phyloP scores from a whole-genome alignment of 1,140 invertebrate genomes.

The Macrocentrus cingulum region DNA sequence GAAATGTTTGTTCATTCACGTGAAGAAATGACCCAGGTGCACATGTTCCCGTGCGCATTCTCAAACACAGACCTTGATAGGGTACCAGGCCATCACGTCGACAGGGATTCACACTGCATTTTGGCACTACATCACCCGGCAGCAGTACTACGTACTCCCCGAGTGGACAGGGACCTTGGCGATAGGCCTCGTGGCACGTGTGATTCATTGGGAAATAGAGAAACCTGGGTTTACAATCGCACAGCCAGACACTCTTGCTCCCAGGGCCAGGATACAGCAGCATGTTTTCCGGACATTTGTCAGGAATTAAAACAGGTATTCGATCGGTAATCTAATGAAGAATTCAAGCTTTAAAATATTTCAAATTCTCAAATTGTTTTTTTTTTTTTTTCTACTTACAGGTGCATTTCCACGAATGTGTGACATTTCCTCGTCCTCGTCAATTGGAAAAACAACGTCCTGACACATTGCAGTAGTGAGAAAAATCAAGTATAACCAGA shows the following conservation, averaged over 20 bases:
- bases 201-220: conserved; percentile 65
- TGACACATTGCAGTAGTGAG: conserved; percentile 25
- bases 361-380: neutral
- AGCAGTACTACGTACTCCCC: conserved; percentile 62
- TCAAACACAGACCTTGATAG: conserved; percentile 61
- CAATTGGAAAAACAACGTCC: conserved; percentile 38
- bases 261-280: conserved; percentile 64
- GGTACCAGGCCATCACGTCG: conserved; percentile 52
- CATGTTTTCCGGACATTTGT: conserved; percentile 64
- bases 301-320: conserved; percentile 60
- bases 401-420: conserved; percentile 32
- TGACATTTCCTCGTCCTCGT: conserved; percentile 32
- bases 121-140: conserved; percentile 57
- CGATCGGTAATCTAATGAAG: conserved; percentile 12
- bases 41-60: conserved; percentile 51
- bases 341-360: neutral
- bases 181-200: conserved; percentile 64
- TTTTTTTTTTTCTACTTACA: conserved; percentile 28
- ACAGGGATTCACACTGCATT: conserved; percentile 66
- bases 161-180: conserved; percentile 63
- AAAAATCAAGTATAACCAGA: conserved; percentile 1
- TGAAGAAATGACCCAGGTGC: conserved; percentile 27
- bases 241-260: conserved; percentile 64
- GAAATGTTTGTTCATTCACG: conserved; percentile 43
- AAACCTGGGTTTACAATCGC: conserved; percentile 66